Conservation (phyloP, 2,113 vertebrate genomes). For the Gavialis gangeticus region DNA sequence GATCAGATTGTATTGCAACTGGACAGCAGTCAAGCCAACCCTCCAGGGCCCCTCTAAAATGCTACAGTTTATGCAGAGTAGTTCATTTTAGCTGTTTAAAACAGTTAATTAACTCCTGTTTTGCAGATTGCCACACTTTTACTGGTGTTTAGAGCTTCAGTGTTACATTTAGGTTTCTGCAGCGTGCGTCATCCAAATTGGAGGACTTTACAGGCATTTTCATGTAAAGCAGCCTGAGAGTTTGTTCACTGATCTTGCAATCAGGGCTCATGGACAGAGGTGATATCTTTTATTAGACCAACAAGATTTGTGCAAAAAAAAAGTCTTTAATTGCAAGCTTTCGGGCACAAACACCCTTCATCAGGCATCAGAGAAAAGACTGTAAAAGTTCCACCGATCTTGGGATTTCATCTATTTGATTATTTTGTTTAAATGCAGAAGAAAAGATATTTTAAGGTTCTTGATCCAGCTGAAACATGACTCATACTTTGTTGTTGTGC, state of each 20-base stretch:
- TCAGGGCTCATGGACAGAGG: background rate
- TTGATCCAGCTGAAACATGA: background rate
- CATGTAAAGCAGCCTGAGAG: background rate
- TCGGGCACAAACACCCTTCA: background rate
- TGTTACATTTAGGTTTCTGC: background rate
- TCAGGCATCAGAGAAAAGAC: background rate
- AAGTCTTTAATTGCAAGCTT: background rate
- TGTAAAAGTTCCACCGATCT: background rate
- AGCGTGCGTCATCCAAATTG: background rate
- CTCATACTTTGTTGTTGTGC: background rate
- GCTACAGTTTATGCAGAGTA: background rate
- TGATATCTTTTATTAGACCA: background rate
- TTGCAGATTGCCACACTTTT: background rate
- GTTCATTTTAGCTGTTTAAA: background rate
- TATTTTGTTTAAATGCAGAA: background rate
- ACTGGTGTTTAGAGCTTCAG: background rate
- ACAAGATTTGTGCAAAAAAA: background rate
- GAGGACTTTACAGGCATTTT: background rate
- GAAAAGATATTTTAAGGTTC: background rate
- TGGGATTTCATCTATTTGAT: background rate
- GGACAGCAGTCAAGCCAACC: background rate
- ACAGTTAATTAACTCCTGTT: background rate
- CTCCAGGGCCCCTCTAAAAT: background rate
- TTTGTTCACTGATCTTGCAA: background rate
- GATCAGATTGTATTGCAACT: background rate